phyloP scores from a whole-genome alignment of 2,888 invertebrate species.

The Amphipoea oculea region DNA sequence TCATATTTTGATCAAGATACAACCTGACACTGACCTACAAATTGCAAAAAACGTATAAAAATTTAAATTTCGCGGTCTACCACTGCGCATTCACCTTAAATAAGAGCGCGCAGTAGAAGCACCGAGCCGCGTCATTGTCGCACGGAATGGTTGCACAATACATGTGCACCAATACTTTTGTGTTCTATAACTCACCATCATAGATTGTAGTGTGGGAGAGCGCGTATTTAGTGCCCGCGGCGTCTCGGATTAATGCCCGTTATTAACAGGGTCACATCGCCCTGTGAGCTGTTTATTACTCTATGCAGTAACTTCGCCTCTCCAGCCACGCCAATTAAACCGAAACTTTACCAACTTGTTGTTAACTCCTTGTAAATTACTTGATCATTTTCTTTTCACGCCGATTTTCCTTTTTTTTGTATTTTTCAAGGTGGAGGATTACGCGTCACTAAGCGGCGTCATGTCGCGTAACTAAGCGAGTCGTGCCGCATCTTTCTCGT shows the following conservation, averaged over 20 bases:
- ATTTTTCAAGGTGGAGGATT: not conserved
- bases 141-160: not conserved
- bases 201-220: not conserved
- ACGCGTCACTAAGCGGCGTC: not conserved
- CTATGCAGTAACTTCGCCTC: slow-evolving; percentile 18
- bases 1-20: too few species aligned
- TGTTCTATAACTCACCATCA: not conserved
- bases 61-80: too few species aligned
- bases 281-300: slow-evolving; percentile 11
- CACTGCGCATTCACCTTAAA: too few species aligned
- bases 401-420: slow-evolving; percentile 7
- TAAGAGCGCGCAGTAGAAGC: not conserved
- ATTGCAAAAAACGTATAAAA: too few species aligned
- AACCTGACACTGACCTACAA: too few species aligned
- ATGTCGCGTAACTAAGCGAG: not conserved
- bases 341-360: slow-evolving; percentile 28
- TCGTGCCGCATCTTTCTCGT: too few species aligned
- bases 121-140: not conserved
- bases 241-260: slow-evolving; percentile 4
- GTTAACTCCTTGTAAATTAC: slow-evolving; percentile 55
- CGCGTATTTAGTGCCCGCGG: not conserved
- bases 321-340: slow-evolving; percentile 32
- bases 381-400: slow-evolving; percentile 44
- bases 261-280: not conserved
- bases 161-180: slow-evolving; percentile 4